Evolutionary conservation across 2,797 vertebrate genomes (phyloP), one percentile per base, ranked within the genome.

Genomic region (Sebastes miniatus): DNA sequence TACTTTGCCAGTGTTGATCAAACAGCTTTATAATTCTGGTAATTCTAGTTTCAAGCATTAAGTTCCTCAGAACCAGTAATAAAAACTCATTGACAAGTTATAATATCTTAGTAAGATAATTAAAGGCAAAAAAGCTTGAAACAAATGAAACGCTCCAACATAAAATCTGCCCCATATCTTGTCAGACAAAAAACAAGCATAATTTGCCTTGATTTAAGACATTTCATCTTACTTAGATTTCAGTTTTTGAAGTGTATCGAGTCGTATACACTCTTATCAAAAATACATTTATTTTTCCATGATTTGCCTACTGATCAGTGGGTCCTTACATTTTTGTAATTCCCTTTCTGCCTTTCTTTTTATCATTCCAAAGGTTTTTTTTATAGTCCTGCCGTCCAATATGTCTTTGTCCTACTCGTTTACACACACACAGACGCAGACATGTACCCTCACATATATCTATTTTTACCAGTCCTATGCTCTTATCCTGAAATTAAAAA

Each of bases 401-500:
- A 39, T 36, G 62, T 3, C 62, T 24, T 52, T 20, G 0, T 52
- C 50, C 50, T 52, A 52, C 0, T n/a, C 3, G 3, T 12, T 22
- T 5, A 12, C 24, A 59, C n/a, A 71, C 16, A 56, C 18, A 69
- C 8, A 54, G 13, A 47, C 47, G 36, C 36, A 39, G 24, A 13
- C 39, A 13, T 9, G 8, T 11, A 8, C 16, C n/a, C 16, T 58
- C 27, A 65, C 1, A 59, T 16, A 14, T 24, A 66, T 39, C 11
- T 43, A 20, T 57, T 62, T 69, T 36, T 22, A 20, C 14, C 13
- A n/a, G 8, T 27, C 50, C 62, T n/a, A 22, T 66, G 14, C 12
- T n/a, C 11, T 57, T 54, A 47, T 29, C 16, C n/a, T 69, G 31
- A 66, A 59, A 83, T 78, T 29, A 58, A 76, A 79, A 77, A 43